These are phyloP conservation scores for Tetranychus truncatus DNA, from an alignment of 2,888 invertebrate species.

Conservation along the genomic window DNA sequence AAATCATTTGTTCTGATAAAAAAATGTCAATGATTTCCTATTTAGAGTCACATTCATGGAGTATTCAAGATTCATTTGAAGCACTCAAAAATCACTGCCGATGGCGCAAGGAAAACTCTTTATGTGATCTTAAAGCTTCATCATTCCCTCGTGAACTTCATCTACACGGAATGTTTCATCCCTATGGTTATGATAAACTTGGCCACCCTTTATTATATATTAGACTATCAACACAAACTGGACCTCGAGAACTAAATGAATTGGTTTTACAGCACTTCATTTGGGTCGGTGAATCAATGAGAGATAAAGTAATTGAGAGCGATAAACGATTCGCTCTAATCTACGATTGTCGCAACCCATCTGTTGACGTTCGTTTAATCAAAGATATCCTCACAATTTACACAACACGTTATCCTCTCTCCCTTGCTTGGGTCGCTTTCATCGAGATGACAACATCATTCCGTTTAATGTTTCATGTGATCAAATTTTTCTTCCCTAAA, in stretches of 20 bases:
- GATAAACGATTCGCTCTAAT: not conserved
- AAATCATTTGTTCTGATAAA: not conserved
- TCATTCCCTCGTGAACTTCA: not conserved
- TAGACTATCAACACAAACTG: not conserved
- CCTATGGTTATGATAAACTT: conserved; percentile 2
- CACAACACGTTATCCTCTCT: not conserved
- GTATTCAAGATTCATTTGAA: not conserved
- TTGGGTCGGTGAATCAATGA: not conserved
- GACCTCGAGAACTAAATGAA: not conserved
- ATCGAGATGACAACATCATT: conserved; percentile 3
- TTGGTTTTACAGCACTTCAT: not conserved
- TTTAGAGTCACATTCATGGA: conserved; percentile 2
- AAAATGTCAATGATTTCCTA: conserved; percentile 4
- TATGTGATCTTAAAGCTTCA: not conserved
- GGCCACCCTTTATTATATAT: not conserved
- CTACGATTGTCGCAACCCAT: conserved; percentile 3
- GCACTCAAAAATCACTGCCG: not conserved
- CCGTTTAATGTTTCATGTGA: not conserved
- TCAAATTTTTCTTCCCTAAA: conserved; percentile 8
- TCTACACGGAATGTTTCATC: not conserved
- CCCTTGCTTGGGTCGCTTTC: not conserved
- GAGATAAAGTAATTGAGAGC: not conserved
- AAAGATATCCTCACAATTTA: not conserved
- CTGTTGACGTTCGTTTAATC: not conserved
- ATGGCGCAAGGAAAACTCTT: not conserved